phyloP scores from a whole-genome alignment of 2,113 vertebrate species.

The Cyanoderma ruficeps region DNA sequence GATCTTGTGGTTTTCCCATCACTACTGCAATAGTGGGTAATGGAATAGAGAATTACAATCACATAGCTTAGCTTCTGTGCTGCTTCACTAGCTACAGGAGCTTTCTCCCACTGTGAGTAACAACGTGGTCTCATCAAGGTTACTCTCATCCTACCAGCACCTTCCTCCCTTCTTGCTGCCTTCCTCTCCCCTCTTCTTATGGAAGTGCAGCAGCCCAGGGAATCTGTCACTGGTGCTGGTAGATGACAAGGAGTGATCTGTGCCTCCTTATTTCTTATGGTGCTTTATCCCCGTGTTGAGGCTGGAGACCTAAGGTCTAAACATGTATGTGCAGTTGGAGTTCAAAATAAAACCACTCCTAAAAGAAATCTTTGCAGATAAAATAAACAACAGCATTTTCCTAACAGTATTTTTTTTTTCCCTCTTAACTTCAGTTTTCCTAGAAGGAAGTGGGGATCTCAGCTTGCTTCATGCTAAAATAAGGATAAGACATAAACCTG shows the following conservation, averaged over 20 bases:
- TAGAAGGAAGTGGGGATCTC: neutral
- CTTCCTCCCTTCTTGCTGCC: neutral
- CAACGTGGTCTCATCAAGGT: neutral
- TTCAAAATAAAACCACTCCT: neutral
- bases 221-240: neutral
- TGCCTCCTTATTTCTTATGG: neutral
- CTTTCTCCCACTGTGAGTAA: neutral
- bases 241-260: neutral
- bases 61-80: accelerated
- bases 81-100: neutral
- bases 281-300: neutral
- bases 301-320: neutral
- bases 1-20: neutral
- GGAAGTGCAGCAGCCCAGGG: neutral
- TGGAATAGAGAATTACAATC: neutral
- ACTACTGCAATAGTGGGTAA: neutral
- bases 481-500: neutral
- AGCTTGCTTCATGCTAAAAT: neutral
- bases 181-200: neutral
- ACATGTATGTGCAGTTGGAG: neutral
- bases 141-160: neutral
- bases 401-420: neutral
- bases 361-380: neutral
- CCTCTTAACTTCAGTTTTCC: neutral
- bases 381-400: neutral